phyloP scores from a whole-genome alignment of 2,797 vertebrate species.

The Columba guinea region DNA sequence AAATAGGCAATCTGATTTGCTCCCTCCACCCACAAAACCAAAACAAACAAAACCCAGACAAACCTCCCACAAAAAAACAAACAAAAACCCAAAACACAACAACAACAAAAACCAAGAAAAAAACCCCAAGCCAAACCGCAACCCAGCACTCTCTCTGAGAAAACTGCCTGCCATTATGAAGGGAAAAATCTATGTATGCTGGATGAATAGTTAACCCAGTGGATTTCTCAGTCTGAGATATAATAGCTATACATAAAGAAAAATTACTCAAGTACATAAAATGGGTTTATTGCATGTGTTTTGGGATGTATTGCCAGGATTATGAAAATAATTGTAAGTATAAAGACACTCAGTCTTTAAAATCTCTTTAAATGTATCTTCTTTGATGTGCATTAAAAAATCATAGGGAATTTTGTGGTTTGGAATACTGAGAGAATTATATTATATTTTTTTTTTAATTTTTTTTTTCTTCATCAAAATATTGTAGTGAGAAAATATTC shows the following conservation, averaged over 20 bases:
- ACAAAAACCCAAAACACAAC: too few species aligned
- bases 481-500: background rate
- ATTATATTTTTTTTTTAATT: too few species aligned
- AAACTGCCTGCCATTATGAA: background rate
- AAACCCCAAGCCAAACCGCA: background rate
- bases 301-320: background rate
- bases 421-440: background rate
- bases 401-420: background rate
- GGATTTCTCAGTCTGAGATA: background rate
- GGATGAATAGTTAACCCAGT: background rate
- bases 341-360: background rate
- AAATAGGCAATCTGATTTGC: background rate
- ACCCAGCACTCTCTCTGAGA: rapidly evolving
- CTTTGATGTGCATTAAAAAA: background rate
- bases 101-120: too few species aligned
- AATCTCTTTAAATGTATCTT: background rate
- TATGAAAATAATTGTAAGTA: background rate
- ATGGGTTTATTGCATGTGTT: background rate
- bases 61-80: too few species aligned
- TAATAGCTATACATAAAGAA: background rate
- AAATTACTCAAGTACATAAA: background rate
- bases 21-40: rapidly evolving
- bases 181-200: background rate
- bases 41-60: too few species aligned
- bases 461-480: background rate